Percentiles rank a stretch among this genome's conserved stretches.
phyloP scores from a whole-genome alignment of 2,113 vertebrate genomes.

The Ivindomyrus marchei region DNA sequence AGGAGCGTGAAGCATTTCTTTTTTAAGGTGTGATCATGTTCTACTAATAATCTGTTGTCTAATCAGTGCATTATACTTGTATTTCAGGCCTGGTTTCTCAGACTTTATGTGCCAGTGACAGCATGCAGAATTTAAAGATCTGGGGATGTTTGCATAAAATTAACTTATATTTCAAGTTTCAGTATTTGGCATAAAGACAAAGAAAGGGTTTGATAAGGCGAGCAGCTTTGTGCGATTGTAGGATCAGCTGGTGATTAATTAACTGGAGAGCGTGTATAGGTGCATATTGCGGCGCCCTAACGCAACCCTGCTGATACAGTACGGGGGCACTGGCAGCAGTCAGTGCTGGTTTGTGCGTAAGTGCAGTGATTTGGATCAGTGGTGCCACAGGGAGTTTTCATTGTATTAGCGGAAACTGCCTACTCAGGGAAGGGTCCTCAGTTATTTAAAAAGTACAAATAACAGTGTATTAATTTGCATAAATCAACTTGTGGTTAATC shows the following conservation, averaged over 20 bases:
- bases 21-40: neutral
- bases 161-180: neutral
- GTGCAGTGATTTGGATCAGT: neutral
- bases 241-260: neutral
- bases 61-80: neutral
- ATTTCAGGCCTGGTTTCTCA: neutral
- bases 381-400: neutral
- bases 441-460: neutral
- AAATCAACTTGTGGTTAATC: neutral
- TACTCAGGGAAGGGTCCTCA: neutral
- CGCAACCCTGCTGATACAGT: neutral
- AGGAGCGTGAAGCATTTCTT: neutral
- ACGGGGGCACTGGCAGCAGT: neutral
- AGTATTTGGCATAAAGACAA: neutral
- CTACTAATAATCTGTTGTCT: neutral
- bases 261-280: neutral
- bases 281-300: neutral
- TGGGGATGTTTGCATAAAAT: neutral
- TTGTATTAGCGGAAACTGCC: neutral
- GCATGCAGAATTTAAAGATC: neutral
- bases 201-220: neutral
- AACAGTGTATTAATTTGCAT: neutral
- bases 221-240: neutral
- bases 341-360: neutral
- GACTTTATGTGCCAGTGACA: neutral